Conservation (phyloP, 2,888 invertebrate species). For the Tachystola acroxantha region DNA sequence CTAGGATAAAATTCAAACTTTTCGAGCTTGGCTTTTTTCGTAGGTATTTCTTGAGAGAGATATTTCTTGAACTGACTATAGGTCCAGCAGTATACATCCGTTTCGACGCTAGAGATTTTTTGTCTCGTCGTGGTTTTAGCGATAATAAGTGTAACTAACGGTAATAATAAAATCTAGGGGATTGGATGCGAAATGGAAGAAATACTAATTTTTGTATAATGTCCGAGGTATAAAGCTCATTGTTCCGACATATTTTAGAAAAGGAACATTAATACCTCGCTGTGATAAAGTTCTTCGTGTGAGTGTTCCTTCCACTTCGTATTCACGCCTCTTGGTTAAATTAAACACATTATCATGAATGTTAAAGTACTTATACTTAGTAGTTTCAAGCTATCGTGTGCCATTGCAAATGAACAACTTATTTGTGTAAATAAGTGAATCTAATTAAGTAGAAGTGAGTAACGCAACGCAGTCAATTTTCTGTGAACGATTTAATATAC, state of each 20-base stretch:
- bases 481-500: conserved; percentile 45
- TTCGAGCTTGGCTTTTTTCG: conserved; percentile 47
- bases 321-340: too few species aligned
- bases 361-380: conserved; percentile 17
- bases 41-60: conserved; percentile 22
- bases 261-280: too few species aligned
- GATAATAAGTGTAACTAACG: conserved; percentile 24
- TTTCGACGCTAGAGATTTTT: conserved; percentile 21
- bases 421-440: conserved; percentile 44
- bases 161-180: too few species aligned
- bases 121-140: conserved; percentile 17
- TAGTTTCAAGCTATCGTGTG: conserved; percentile 29
- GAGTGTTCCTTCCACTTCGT: too few species aligned
- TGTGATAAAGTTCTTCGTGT: too few species aligned
- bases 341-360: conserved; percentile 13
- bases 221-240: too few species aligned
- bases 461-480: conserved; percentile 68
- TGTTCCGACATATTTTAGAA: too few species aligned
- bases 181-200: too few species aligned
- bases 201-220: too few species aligned
- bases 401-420: conserved; percentile 56
- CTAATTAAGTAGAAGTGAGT: conserved; percentile 29
- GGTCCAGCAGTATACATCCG: conserved; percentile 14
- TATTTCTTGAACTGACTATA: conserved; percentile 19
- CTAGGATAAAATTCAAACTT: conserved; percentile 28